Evolutionary conservation across 1,140 invertebrate species (phyloP), one percentile per base, ranked within the genome.

Genomic region (Aethina tumida): DNA sequence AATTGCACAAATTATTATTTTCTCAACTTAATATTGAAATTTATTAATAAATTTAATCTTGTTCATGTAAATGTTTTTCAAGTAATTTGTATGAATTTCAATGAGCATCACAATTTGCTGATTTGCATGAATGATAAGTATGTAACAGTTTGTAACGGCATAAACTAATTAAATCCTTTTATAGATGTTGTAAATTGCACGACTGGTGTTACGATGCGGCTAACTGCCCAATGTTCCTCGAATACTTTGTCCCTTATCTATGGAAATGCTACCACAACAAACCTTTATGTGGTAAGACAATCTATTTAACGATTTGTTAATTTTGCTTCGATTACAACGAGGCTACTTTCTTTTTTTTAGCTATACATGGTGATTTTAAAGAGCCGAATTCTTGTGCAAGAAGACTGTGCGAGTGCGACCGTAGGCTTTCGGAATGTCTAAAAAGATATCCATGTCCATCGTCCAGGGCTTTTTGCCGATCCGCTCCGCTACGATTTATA

Each of bases 231-330:
- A 76, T 79, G 58, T 81, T 81, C 52, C 69, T 86, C 7, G 80
- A 86, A 40, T 93, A 93, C 64, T 83, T 92, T 55, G 75, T 88
- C 39, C 85, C 85, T 2, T 93, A 91, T 58, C 76, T 82, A 35
- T 93, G 87, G 87, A 81, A 78, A 52, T 93, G 88, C 60, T 81
- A 81, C 56, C 67, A 69, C 14, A 77, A 80, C 8, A 69, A 75
- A 47, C 85, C 87, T 0, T 65, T 84, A 9, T 92, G 89, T 59
- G 71, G 79, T 81, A 65, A 65, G 65, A 66, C 37, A 30, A 20
- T 20, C 18, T 34, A 25, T 39, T 33, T 32, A 38, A 33, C 3
- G 12, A 17, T n/a, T n/a, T 2, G 8, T 4, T 19, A 18, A 33
- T 33, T 9, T 10, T 19, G 21, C 3, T 3, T 3, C 9, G 10